Base-by-base conservation (phyloP, 2,888 invertebrate genomes). In the Malthinus flaveolus region DNA sequence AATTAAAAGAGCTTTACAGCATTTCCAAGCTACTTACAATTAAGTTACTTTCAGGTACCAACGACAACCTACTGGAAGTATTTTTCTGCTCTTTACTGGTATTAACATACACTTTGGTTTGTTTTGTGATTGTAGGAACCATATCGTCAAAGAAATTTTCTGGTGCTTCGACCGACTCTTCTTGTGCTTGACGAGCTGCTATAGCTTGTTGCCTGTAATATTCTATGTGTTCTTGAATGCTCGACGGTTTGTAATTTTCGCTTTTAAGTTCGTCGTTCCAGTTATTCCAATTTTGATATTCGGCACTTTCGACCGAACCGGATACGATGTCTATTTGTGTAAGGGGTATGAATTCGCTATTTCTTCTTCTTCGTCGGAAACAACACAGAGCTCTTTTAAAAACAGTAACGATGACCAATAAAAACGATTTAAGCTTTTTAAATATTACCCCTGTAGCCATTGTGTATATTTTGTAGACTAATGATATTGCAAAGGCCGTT, bases 191-290 rank as follows among this genome's bases (percentile, higher is more conserved):
- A 48, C 61, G 62, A 34, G 68, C 63, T 46, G 66, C 56, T 33
- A 71, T 69, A 0, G 78, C 77, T 56, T 83, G 82, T 63, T 85
- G 84, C 34, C 84, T 71, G 68, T 87, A 87, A 58, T 82, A 80
- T 54, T 87, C 85, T 48, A 87, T 87, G 69, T 87, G 85, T 65
- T 85, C 84, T 67, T 86, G 85, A 23, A 87, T 79, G 1, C 81
- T 80, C 64, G 73, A 77, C 5, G 81, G 80, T 59, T 75, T 77
- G 44, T 73, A 11, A 73, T 73, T 68, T 47, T 61, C 54, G 34
- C 63, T 56, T 1, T 79, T 77, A 6, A 80, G 80, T 66, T 79
- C 79, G 60, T 85, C 85, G 60, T 84, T 85, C 87, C 87, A 87
- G 10, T 83, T 81, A 63, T 83, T 82, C 87, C 87, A 87, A 66